Conservation (phyloP, 2,113 vertebrate genomes). For the Sapayoa aenigma region DNA sequence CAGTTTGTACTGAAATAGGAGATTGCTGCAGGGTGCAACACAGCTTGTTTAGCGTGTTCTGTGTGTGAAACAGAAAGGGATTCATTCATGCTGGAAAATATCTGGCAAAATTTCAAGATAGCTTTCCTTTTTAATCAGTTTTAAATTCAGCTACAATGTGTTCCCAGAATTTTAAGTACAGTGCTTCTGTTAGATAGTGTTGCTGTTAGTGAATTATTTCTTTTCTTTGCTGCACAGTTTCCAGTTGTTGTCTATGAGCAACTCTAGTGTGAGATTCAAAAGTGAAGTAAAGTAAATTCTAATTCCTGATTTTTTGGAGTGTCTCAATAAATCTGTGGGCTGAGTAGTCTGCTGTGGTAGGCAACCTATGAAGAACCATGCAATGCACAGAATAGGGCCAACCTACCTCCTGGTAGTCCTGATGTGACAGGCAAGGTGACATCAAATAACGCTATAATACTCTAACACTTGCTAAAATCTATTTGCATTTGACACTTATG, state of each 20-base stretch:
- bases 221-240: neutral
- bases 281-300: neutral
- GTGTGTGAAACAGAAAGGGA: neutral
- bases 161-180: neutral
- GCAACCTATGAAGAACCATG: neutral
- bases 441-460: neutral
- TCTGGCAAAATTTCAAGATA: slow-evolving; percentile 36
- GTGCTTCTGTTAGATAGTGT: neutral
- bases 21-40: neutral
- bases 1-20: neutral
- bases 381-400: neutral
- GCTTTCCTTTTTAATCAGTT: slow-evolving; percentile 22
- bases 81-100: slow-evolving; percentile 13
- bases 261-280: neutral
- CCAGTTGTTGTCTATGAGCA: neutral
- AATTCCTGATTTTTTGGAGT: neutral
- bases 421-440: neutral
- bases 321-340: neutral
- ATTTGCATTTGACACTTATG: neutral
- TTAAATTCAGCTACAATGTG: neutral
- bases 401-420: neutral
- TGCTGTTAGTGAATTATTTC: neutral
- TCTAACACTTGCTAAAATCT: neutral
- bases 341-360: neutral
- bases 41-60: neutral